Evolutionary conservation across 1,140 invertebrate genomes (phyloP).

Genomic region (Euura saliciscinereae): DNA sequence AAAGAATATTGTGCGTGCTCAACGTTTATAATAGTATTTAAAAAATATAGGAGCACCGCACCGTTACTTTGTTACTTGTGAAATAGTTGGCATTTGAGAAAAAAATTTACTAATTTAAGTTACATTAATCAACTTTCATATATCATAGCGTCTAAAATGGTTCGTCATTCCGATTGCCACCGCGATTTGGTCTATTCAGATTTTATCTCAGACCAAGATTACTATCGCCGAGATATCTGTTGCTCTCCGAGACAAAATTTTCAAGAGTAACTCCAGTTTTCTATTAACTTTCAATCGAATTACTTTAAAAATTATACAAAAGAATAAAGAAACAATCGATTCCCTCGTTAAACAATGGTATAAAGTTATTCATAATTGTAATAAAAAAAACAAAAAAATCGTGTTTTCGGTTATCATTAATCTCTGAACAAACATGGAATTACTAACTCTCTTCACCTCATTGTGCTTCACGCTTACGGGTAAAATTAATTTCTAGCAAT

Average conservation of each 20-base stretch:
- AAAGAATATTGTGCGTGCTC: neutral
- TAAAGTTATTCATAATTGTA: neutral
- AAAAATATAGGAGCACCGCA: slow-evolving; percentile 3
- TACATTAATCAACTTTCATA: slow-evolving; percentile 4
- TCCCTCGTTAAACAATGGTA: neutral
- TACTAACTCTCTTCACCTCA: too few relatives aligned
- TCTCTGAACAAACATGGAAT: neutral
- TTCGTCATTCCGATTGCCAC: slow-evolving; percentile 1
- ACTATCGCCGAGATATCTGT: neutral
- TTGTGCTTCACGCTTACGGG: too few relatives aligned
- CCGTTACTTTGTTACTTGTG: neutral
- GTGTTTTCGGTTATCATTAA: neutral
- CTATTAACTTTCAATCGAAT: neutral
- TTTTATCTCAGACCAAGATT: neutral
- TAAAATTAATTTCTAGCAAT: too few relatives aligned
- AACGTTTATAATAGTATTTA: neutral
- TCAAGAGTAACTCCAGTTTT: neutral
- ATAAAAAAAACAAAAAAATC: neutral
- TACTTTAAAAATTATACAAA: neutral
- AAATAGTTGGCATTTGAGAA: neutral
- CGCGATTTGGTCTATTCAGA: neutral
- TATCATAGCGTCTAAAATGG: neutral
- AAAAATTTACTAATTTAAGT: neutral
- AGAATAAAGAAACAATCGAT: neutral
- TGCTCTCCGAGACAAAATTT: neutral